phyloP scores from a whole-genome alignment of 37 sponge, comb jelly and placozoan species.

The Tethya wilhelma region DNA sequence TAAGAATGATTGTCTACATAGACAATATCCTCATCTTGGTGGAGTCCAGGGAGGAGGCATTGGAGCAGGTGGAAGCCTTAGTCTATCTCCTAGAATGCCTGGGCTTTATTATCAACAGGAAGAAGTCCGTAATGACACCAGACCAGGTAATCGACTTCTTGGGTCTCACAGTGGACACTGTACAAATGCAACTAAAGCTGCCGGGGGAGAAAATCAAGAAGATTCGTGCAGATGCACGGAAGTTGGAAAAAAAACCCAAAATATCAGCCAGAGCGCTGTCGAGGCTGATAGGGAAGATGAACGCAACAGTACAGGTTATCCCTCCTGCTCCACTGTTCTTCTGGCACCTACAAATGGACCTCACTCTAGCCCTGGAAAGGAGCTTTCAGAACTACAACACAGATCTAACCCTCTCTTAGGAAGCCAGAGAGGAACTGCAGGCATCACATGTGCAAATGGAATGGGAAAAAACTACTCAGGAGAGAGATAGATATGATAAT shows the following conservation, averaged over 20 bases:
- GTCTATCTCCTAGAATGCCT: constrained; percentile 36
- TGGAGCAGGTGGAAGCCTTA: constrained; percentile 2
- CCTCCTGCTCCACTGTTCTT: constrained; percentile 9
- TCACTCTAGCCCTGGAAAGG: background rate
- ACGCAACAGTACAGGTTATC: constrained; percentile 21
- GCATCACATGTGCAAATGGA: constrained; percentile 32
- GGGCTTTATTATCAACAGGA: constrained; percentile 46
- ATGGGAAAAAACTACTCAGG: constrained; percentile 21
- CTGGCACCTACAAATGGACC: constrained; percentile 1
- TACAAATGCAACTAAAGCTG: constrained; percentile 26
- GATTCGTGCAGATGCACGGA: constrained; percentile 1
- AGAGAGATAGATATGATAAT: background rate
- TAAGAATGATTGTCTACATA: background rate
- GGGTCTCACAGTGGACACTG: constrained; percentile 38
- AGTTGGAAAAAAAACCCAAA: background rate
- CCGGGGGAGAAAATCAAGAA: constrained; percentile 33
- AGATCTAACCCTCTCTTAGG: background rate
- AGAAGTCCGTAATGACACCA: constrained; percentile 17
- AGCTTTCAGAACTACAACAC: background rate
- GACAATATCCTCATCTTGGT: constrained; percentile 8
- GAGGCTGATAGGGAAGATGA: constrained; percentile 35
- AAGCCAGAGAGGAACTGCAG: constrained; percentile 27
- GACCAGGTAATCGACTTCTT: constrained; percentile 50
- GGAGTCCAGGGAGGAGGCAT: constrained; percentile 8
- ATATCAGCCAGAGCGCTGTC: constrained; percentile 4